These are phyloP conservation scores for Caerostris extrusa DNA, from an alignment of 1,140 invertebrate species.

Conservation along the genomic window DNA sequence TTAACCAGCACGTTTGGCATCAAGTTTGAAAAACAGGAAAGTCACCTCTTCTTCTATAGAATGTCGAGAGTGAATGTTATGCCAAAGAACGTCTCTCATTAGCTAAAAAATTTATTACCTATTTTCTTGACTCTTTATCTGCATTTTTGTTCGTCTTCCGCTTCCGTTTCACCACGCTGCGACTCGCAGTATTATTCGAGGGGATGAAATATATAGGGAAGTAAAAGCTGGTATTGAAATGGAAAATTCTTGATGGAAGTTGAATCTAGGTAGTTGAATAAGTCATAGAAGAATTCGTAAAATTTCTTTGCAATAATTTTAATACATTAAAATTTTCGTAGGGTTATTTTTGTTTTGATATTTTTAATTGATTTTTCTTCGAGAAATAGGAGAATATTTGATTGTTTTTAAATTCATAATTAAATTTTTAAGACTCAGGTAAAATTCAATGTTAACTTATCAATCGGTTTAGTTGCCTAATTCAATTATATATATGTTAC, in stretches of 20 bases:
- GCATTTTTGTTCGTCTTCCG: neutral
- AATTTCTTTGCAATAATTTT: too few relatives aligned
- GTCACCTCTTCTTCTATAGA: slow-evolving; percentile 17
- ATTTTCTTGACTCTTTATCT: slow-evolving; percentile 14
- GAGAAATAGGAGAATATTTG: too few relatives aligned
- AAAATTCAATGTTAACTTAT: too few relatives aligned
- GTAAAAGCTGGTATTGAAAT: neutral
- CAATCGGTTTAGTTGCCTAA: too few relatives aligned
- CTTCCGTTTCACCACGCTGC: neutral
- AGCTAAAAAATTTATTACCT: slow-evolving; percentile 50
- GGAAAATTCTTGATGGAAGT: neutral
- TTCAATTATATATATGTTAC: too few relatives aligned
- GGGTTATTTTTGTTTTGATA: too few relatives aligned
- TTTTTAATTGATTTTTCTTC: too few relatives aligned
- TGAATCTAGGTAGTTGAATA: neutral
- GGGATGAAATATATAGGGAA: slow-evolving; percentile 1
- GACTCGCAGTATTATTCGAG: neutral
- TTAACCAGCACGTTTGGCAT: slow-evolving; percentile 49
- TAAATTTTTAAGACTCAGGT: too few relatives aligned
- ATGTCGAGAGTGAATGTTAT: slow-evolving; percentile 59
- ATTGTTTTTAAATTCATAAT: too few relatives aligned
- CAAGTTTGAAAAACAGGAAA: slow-evolving; percentile 48
- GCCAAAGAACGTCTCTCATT: slow-evolving; percentile 59
- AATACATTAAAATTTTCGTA: too few relatives aligned
- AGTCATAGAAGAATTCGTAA: too few relatives aligned